Evolutionary conservation across 2,113 vertebrate genomes (phyloP), one percentile per base, ranked within the genome.

Genomic region (Clarias magur): DNA sequence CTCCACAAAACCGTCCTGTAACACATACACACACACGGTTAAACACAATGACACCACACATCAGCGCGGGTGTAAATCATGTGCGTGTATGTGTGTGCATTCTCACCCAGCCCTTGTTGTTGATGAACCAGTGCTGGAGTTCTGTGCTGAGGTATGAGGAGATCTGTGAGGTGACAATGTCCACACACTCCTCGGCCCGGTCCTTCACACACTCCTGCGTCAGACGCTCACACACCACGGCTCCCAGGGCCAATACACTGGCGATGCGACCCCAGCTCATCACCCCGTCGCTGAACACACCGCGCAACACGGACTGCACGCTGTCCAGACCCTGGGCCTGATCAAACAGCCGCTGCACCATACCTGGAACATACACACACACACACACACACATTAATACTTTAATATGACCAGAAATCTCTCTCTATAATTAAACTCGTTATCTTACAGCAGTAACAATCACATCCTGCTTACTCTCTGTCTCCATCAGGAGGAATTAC

Each of bases 211-310:
- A 17, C 1, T 68, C 81, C 38, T 27, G 60, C 62, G 95, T 96
- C 89, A 96, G 92, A 81, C 94, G 92, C 79, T 94, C 94, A 0
- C 95, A 95, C 75, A 97, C 92, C 42, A 95, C 95, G 25, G 96
- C 96, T 0, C 96, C 96, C 2, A 97, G 97, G 1, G 96, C 93
- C 88, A 97, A 94, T 11, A 97, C 92, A 0, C 95, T 96, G 87
- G 94, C 95, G 78, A 97, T 93, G 0, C 96, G 93, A 1, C 96
- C 96, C 96, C 96, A 97, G 91, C 96, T 97, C 21, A 95, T 95
- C 13, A 93, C 83, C 0, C 96, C 95, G 0, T 97, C 96, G 0
- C 90, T 94, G 91, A 97, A 97, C 10, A 96, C 1, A 0, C 92
- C 92, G 0, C 79, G 73, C 0, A 95, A 93, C 81, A 97, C 95